Conservation (phyloP, 2,113 vertebrate species). For the Cynocephalus volans region DNA sequence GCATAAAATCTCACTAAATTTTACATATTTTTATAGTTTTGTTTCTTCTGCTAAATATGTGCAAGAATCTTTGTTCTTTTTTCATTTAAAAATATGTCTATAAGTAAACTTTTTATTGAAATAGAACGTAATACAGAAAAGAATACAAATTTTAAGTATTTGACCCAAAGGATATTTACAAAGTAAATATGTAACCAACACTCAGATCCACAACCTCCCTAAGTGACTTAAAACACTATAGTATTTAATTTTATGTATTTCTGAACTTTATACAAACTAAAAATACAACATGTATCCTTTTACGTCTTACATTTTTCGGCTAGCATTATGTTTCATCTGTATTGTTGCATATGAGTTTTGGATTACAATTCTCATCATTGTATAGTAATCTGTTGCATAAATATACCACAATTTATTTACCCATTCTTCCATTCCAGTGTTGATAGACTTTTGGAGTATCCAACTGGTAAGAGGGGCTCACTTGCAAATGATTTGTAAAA, state of each 20-base stretch:
- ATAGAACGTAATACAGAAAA: neutral
- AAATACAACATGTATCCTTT: neutral
- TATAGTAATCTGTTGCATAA: neutral
- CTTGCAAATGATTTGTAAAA: constrained; percentile 6
- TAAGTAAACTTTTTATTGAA: neutral
- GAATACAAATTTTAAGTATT: neutral
- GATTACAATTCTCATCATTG: neutral
- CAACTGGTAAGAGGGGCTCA: neutral
- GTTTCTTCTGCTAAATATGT: neutral
- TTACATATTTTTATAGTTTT: neutral
- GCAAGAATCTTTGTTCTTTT: neutral
- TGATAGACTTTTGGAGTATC: neutral
- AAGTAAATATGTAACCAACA: neutral
- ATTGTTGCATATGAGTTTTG: neutral
- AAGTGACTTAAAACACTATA: neutral
- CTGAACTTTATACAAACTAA: constrained; percentile 33
- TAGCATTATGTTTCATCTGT: neutral
- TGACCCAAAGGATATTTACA: neutral
- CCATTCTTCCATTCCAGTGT: neutral
- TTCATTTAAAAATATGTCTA: neutral
- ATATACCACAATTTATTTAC: neutral
- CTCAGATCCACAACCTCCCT: neutral
- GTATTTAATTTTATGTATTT: neutral
- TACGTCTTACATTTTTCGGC: neutral
- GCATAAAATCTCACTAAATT: neutral